A percentile compares a stretch with the other conserved stretches of the same genome.
These are phyloP conservation scores for Silurus meridionalis DNA, from an alignment of 2,113 vertebrate genomes.

Conservation along the genomic window DNA sequence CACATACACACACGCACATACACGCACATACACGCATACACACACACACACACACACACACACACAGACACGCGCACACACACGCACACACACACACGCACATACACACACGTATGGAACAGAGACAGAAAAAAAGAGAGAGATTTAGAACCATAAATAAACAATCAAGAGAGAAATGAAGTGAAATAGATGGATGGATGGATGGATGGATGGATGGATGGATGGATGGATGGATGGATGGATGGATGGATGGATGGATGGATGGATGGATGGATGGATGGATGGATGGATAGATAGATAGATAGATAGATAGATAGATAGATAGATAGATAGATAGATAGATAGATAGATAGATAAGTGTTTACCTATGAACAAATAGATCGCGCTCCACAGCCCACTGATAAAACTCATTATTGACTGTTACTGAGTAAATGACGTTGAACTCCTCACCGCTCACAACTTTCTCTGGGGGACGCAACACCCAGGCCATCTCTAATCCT, in stretches of 20 bases:
- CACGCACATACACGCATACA: no score
- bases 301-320: neutral
- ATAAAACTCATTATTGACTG: slow-evolving; percentile 78
- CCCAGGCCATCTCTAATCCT: slow-evolving; percentile 88
- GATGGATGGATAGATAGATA: neutral
- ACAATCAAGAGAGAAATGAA: neutral
- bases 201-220: neutral
- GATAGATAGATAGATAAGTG: neutral
- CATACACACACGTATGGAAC: neutral
- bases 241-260: neutral
- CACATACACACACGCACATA: no score
- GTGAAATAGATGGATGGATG: neutral
- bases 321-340: neutral
- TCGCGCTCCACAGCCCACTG: slow-evolving; percentile 75
- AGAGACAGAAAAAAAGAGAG: neutral
- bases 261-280: neutral
- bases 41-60: no score
- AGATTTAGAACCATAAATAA: neutral
- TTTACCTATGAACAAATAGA: slow-evolving; percentile 76
- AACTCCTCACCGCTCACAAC: slow-evolving; percentile 77
- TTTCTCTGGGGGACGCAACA: slow-evolving; percentile 77
- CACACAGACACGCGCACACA: no score
- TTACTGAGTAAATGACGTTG: slow-evolving; percentile 74
- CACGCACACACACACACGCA: no score
- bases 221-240: neutral